phyloP scores from a whole-genome alignment of 2,113 vertebrate genomes.

The Cairina moschata region DNA sequence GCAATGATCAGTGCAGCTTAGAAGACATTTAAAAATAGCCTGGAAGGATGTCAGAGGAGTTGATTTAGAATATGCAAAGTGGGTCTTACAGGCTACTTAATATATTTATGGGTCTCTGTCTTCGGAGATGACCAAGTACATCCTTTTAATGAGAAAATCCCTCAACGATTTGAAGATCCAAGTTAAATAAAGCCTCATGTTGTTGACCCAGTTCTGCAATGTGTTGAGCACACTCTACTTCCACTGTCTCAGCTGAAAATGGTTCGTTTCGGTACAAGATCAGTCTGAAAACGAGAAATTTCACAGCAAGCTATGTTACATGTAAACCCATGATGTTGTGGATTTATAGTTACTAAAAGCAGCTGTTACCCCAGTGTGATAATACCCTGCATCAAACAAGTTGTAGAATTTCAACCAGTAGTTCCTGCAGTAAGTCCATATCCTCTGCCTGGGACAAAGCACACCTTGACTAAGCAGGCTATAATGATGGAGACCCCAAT shows the following conservation, averaged over 20 bases:
- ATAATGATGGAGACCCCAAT: neutral
- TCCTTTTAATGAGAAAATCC: slow-evolving; percentile 21
- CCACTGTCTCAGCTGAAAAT: slow-evolving; percentile 8
- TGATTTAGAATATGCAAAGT: neutral
- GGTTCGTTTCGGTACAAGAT: neutral
- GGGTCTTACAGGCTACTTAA: neutral
- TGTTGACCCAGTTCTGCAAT: neutral
- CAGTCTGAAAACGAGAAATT: slow-evolving; percentile 4
- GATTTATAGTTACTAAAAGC: slow-evolving; percentile 8
- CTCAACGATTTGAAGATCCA: slow-evolving; percentile 11
- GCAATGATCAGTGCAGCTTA: neutral
- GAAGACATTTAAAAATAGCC: slow-evolving; percentile 21
- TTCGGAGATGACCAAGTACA: neutral
- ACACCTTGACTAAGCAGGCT: neutral
- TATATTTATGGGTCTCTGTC: neutral
- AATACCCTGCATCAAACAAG: neutral
- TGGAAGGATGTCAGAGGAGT: neutral
- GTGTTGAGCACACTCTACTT: neutral
- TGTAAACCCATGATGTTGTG: neutral
- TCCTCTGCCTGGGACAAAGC: neutral
- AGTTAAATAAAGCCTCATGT: neutral
- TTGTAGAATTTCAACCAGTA: neutral
- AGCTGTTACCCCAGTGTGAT: neutral
- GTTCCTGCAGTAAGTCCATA: neutral
- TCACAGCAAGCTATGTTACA: neutral